Conservation (phyloP, 2,888 invertebrate species). For the Nephrocerus scutellatus region DNA sequence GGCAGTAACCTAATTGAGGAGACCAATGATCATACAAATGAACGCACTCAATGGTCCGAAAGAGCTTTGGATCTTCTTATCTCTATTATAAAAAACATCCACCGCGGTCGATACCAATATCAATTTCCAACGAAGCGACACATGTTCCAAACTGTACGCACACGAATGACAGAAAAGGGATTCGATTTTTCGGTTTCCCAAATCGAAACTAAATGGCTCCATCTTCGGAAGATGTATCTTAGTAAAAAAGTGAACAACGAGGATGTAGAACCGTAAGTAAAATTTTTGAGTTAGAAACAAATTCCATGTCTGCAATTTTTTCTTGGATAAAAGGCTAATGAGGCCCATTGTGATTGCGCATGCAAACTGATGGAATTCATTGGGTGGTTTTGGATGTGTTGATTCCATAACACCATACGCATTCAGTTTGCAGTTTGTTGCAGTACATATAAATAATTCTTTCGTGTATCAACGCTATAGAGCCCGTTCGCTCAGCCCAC, state of each 20-base stretch:
- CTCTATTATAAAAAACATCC: constrained; percentile 14
- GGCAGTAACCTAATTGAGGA: constrained; percentile 14
- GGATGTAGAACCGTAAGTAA: constrained; percentile 14
- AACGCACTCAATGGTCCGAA: constrained; percentile 18
- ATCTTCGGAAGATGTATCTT: constrained; percentile 15
- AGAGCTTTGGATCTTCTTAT: constrained; percentile 19
- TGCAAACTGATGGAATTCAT: too few species aligned
- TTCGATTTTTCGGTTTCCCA: constrained; percentile 9
- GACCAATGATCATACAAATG: neutral
- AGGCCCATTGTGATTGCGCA: neutral
- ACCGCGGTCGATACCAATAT: too few species aligned
- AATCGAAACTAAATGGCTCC: constrained; percentile 14
- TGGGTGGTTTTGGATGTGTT: too few species aligned
- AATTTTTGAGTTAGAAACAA: neutral
- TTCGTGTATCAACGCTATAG: too few species aligned
- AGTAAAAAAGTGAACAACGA: constrained; percentile 15
- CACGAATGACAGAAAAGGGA: constrained; percentile 11
- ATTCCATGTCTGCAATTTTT: too few species aligned
- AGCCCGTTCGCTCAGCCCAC: too few species aligned
- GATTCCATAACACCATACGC: too few species aligned
- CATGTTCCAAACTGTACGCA: constrained; percentile 12
- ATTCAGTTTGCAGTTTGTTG: too few species aligned
- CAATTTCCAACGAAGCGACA: constrained; percentile 6
- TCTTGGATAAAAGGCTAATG: too few species aligned
- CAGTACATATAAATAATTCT: too few species aligned